A percentile compares a stretch with the other conserved stretches of the same genome.
Evolutionary conservation across 2,797 vertebrate genomes (phyloP).

Genomic region (Mormyrops attenuatus): DNA sequence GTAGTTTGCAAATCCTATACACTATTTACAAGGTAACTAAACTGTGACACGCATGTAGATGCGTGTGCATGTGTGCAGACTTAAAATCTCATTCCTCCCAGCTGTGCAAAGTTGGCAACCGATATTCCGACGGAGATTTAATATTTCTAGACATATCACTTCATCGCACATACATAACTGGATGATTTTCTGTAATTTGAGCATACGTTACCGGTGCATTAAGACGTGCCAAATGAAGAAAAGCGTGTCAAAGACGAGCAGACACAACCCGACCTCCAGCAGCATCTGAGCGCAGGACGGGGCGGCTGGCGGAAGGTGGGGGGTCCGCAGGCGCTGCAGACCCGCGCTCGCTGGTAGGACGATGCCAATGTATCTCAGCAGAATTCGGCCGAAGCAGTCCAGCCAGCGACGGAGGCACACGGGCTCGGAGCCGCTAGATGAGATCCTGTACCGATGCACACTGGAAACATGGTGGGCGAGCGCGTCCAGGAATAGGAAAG

Average conservation of each 20-base stretch:
- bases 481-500: constrained; percentile 55
- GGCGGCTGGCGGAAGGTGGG: constrained; percentile 37
- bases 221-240: constrained; percentile 56
- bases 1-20: background rate
- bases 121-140: background rate
- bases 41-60: background rate
- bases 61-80: background rate
- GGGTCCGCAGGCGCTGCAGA: constrained; percentile 33
- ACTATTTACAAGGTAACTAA: background rate
- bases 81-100: background rate
- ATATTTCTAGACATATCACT: background rate
- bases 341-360: constrained; percentile 50
- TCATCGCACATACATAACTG: background rate
- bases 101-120: background rate
- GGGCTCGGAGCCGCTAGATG: constrained; percentile 24
- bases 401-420: constrained; percentile 37
- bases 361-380: constrained; percentile 40
- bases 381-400: constrained; percentile 45
- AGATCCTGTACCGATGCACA: constrained; percentile 49
- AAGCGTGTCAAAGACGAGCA: constrained; percentile 60
- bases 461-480: constrained; percentile 35
- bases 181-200: background rate
- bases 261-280: constrained; percentile 45
- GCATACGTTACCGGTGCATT: constrained; percentile 58
- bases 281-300: constrained; percentile 48